Evolutionary conservation across 1,140 invertebrate genomes (phyloP).

Genomic region (Tribolium madens): DNA sequence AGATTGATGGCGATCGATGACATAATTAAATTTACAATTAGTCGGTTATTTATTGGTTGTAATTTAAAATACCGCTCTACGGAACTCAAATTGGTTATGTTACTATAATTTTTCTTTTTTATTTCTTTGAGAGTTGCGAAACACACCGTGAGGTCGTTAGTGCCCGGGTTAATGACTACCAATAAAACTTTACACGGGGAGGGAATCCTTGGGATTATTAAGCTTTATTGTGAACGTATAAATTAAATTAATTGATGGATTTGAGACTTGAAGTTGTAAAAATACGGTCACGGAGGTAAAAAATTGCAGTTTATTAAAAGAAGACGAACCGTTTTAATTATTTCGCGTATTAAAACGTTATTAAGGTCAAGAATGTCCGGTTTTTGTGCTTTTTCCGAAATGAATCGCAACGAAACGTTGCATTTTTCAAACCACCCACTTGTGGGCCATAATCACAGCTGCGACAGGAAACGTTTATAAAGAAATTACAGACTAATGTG

Average conservation of each 20-base stretch:
- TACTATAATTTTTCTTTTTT: conserved; percentile 2
- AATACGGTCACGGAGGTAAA: too few species aligned
- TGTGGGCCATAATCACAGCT: neutral
- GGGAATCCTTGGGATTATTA: neutral
- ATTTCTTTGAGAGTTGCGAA: conserved; percentile 1
- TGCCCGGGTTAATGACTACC: conserved; percentile 11
- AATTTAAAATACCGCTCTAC: conserved; percentile 30
- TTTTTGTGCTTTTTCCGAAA: neutral
- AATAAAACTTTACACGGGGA: conserved; percentile 5
- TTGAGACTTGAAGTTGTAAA: too few species aligned
- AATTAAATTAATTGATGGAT: conserved; percentile 27
- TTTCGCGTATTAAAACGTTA: neutral
- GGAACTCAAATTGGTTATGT: conserved; percentile 14
- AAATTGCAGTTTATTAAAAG: neutral
- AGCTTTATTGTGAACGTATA: conserved; percentile 17
- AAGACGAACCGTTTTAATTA: neutral
- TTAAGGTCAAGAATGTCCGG: neutral
- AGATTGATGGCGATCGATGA: conserved; percentile 33
- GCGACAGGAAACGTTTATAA: conserved; percentile 44
- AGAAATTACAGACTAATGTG: conserved; percentile 42
- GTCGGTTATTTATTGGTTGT: conserved; percentile 25
- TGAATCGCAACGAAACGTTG: neutral
- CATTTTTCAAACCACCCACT: neutral
- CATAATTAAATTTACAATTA: conserved; percentile 39
- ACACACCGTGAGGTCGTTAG: neutral